Percentiles rank a stretch among this genome's conserved stretches.
These are phyloP conservation scores for Zaprionus gabonicus DNA, from an alignment of 1,140 invertebrate species.

Conservation along the genomic window DNA sequence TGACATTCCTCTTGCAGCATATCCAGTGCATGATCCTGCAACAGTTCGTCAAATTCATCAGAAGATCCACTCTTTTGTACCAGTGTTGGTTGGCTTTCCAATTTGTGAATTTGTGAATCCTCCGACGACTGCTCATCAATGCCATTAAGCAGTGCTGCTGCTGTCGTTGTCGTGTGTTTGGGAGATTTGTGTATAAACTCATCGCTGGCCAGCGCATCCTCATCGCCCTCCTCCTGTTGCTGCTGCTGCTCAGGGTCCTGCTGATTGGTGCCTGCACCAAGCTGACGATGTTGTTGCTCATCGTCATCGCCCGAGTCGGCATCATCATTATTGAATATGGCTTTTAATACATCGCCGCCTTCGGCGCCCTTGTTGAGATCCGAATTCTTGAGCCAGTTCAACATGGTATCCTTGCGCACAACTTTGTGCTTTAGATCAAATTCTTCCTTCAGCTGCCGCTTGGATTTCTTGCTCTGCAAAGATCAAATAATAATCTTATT, in stretches of 20 bases:
- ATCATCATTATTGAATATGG: constrained; percentile 72
- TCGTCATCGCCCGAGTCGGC: constrained; percentile 56
- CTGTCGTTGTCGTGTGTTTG: constrained; percentile 18
- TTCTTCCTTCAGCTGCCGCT: constrained; percentile 32
- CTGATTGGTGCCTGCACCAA: constrained; percentile 23
- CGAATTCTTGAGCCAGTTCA: constrained; percentile 79
- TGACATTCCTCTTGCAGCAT: constrained; percentile 78
- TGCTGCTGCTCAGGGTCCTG: constrained; percentile 16
- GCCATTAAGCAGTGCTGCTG: constrained; percentile 42
- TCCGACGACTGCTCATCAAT: constrained; percentile 16
- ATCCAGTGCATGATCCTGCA: constrained; percentile 65
- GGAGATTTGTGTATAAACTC: constrained; percentile 59
- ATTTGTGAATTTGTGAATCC: constrained; percentile 1
- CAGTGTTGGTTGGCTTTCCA: constrained; percentile 45
- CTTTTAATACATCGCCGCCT: constrained; percentile 71
- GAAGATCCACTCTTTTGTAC: constrained; percentile 7
- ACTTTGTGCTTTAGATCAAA: constrained; percentile 54
- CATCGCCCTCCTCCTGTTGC: background rate
- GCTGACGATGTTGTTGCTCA: background rate
- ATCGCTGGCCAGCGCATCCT: constrained; percentile 38
- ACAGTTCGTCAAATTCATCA: constrained; percentile 18
- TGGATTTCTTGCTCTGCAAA: constrained; percentile 46
- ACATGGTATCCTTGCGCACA: constrained; percentile 66
- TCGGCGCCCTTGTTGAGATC: constrained; percentile 78
- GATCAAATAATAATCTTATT: background rate